A percentile compares a stretch with the other conserved stretches of the same genome.
phyloP scores from a whole-genome alignment of 2,797 vertebrate species.

The Heliangelus exortis region DNA sequence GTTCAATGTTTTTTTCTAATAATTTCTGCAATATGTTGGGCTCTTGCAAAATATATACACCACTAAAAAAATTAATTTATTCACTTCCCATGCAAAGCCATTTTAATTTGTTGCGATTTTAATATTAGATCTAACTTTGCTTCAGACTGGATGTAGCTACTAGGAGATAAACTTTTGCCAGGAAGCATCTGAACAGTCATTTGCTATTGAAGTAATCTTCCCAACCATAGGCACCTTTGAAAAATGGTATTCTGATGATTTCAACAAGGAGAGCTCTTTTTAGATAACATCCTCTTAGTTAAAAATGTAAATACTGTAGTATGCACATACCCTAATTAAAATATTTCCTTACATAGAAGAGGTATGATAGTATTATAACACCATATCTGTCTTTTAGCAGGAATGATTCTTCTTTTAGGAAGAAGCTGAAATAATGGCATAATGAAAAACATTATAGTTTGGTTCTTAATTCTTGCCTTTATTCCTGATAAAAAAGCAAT shows the following conservation, averaged over 20 bases:
- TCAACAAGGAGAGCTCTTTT: background rate
- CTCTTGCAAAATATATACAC: background rate
- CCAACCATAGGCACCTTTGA: background rate
- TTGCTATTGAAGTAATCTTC: background rate
- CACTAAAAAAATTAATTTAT: background rate
- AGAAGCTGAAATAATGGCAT: background rate
- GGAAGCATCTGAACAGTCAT: background rate
- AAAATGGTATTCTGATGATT: background rate
- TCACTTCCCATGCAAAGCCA: background rate
- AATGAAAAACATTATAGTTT: background rate
- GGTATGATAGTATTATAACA: background rate
- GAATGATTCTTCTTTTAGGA: background rate
- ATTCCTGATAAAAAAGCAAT: background rate
- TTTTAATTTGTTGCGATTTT: background rate
- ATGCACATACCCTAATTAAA: background rate
- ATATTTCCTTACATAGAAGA: background rate
- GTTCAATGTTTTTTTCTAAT: background rate
- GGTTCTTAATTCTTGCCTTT: background rate
- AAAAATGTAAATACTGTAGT: background rate
- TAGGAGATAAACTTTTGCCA: background rate
- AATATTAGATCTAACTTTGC: background rate
- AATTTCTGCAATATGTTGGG: background rate
- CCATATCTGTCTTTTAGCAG: background rate
- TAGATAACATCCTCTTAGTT: background rate
- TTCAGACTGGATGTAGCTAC: background rate